Conservation (phyloP, 2,888 invertebrate genomes). For the Tipula confusa region DNA sequence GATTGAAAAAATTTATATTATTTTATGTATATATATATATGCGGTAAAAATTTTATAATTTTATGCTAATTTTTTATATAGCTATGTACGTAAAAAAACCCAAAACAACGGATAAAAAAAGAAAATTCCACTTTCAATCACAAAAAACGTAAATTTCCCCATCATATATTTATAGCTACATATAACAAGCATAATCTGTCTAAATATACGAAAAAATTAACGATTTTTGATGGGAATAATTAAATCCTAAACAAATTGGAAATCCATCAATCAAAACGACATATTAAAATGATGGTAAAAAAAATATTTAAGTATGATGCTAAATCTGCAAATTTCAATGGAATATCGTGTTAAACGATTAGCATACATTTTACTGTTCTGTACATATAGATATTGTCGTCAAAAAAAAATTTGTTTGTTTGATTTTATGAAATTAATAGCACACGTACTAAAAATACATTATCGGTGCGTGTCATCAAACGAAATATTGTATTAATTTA, state of each 20-base stretch:
- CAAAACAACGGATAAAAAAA: background rate
- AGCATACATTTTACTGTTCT: background rate
- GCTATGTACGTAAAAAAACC: too few species aligned
- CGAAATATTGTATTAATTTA: background rate
- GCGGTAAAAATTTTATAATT: too few species aligned
- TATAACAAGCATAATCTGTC: background rate
- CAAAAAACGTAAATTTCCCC: background rate
- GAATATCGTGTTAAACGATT: background rate
- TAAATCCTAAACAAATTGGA: background rate
- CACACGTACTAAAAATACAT: background rate
- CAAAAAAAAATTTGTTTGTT: background rate
- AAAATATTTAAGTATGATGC: background rate
- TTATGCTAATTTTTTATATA: too few species aligned
- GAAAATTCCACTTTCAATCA: background rate
- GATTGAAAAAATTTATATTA: too few species aligned
- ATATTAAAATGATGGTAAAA: background rate
- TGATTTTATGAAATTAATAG: background rate
- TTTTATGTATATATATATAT: too few species aligned
- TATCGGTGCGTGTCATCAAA: background rate
- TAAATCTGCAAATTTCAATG: background rate
- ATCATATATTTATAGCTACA: background rate
- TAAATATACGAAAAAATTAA: background rate
- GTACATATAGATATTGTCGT: background rate
- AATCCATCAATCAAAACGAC: slow-evolving; percentile 3
- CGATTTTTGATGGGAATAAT: background rate